Evolutionary conservation across 2,888 invertebrate species (phyloP), one percentile per base, ranked within the genome.

Genomic region (Elegia similella): DNA sequence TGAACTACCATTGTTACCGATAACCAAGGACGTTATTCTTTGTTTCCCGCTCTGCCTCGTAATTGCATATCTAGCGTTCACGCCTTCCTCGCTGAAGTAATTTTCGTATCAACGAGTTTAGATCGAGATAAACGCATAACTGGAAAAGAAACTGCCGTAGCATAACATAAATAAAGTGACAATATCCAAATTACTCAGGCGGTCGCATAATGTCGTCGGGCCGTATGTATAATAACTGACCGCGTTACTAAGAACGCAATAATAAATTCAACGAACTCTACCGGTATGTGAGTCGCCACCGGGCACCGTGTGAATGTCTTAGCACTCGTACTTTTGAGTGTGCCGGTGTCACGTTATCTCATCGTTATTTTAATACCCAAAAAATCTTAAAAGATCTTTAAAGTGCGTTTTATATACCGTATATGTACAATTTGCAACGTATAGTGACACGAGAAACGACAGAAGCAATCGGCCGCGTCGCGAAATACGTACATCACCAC

Each of bases 201-300:
- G 73, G 77, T 76, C 76, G 42, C 52, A 78, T 82, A 82, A 81
- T 82, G 85, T 85, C 84, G 83, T 71, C 78, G 72, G 69, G 75
- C 80, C 75, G 74, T 81, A 74, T 80, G 80, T 83, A 82, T 83
- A 82, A 83, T 83, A 89, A 88, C 88, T 83, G 88, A 82, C 79
- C 80, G 78, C 76, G 78, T 78, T 78, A 86, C 88, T 83, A 81
- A 86, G 90, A 90, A 90, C 82, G 90, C 84, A 84, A 90, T 91
- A 90, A 91, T 86, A 88, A 90, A 90, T 90, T 88, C 91, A 90
- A 90, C 89, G 91, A 91, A 91, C 91, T 85, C 87, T 88, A 84
- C 88, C 85, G 85, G 88, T 88, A 87, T 84, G 87, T 84, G 87
- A 89, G 83, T 88, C 81, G 78, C 75, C 76, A 73, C 79, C 71